Evolutionary conservation across 2,113 vertebrate species (phyloP), one percentile per base, ranked within the genome.

Genomic region (Pyxicephalus adspersus): DNA sequence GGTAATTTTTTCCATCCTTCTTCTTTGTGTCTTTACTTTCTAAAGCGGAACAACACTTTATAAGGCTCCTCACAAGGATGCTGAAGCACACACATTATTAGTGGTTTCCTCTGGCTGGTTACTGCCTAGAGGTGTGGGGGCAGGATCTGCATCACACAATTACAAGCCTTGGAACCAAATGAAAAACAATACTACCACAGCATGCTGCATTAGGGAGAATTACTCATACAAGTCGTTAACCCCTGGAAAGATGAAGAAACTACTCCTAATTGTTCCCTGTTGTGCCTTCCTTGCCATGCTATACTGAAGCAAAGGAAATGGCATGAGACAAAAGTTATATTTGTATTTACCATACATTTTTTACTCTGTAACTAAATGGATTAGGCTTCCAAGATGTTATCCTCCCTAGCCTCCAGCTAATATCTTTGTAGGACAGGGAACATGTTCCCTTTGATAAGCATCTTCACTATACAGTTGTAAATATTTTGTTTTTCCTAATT

Each of bases 61-160:
- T 64, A 80, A 72, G 78, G 67, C 45, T 64, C 45, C 64, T 38
- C 9, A 28, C 34, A 64, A 51, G 38, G 63, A 72, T 45, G 60
- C 28, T 74, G 50, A 64, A 74, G 38, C 67, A 65, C n/a, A 34
- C 25, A 65, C 26, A 73, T 50, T 64, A 72, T 71, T 73, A 81
- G 79, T 81, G 79, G 79, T 81, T 81, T 81, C 70, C 79, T 74
- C 23, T 81, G 79, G 79, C 68, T 61, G 60, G 25, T 65, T 68
- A 64, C 45, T 31, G 64, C 26, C 38, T 58, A 29, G 79, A 64
- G 70, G 68, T 74, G 79, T 81, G 79, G 79, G 79, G 68, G 79
- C 50, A 65, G 79, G 70, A 73, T 64, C 79, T 74, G 78, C 68
- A 73, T 65, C 68, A 81, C 68, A 20, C 79, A 72, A 64, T 64